Evolutionary conservation across 2,888 invertebrate species (phyloP).

Genomic region (Lacanobia oleracea): DNA sequence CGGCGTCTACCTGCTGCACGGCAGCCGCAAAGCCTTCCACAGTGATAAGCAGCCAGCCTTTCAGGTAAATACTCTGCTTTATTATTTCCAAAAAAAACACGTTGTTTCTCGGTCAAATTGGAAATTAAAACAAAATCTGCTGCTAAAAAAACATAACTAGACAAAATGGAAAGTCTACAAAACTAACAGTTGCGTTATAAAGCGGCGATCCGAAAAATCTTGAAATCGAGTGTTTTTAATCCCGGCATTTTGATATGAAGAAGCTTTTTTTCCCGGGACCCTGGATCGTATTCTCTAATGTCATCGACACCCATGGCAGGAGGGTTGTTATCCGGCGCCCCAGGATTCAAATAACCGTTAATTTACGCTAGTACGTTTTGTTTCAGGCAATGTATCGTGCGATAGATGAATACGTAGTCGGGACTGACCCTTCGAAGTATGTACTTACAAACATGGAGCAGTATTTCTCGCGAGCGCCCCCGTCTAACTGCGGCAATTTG

Average conservation of each 20-base stretch:
- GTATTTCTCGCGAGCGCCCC: slow-evolving; percentile 77
- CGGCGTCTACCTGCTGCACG: slow-evolving; percentile 97
- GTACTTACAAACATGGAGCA: slow-evolving; percentile 89
- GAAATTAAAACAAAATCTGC: too few relatives aligned
- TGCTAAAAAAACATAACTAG: too few relatives aligned
- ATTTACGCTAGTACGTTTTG: slow-evolving; percentile 26
- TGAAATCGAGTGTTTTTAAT: too few relatives aligned
- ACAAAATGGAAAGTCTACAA: too few relatives aligned
- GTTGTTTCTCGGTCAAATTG: too few relatives aligned
- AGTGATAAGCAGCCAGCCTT: slow-evolving; percentile 96
- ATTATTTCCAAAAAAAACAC: neutral
- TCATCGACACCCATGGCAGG: neutral
- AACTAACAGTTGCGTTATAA: too few relatives aligned
- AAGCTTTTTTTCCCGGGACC: too few relatives aligned
- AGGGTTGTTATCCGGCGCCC: neutral
- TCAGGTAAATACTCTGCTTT: slow-evolving; percentile 79
- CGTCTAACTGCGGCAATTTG: slow-evolving; percentile 84
- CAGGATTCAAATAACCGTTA: neutral
- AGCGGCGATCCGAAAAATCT: too few relatives aligned
- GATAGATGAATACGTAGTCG: slow-evolving; percentile 91
- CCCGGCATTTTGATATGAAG: too few relatives aligned
- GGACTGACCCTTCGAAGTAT: slow-evolving; percentile 91
- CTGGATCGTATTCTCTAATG: too few relatives aligned
- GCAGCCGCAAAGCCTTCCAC: slow-evolving; percentile 96
- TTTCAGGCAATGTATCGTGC: slow-evolving; percentile 85